phyloP scores from a whole-genome alignment of 2,888 invertebrate species.

The Neoaliturus tenellus region DNA sequence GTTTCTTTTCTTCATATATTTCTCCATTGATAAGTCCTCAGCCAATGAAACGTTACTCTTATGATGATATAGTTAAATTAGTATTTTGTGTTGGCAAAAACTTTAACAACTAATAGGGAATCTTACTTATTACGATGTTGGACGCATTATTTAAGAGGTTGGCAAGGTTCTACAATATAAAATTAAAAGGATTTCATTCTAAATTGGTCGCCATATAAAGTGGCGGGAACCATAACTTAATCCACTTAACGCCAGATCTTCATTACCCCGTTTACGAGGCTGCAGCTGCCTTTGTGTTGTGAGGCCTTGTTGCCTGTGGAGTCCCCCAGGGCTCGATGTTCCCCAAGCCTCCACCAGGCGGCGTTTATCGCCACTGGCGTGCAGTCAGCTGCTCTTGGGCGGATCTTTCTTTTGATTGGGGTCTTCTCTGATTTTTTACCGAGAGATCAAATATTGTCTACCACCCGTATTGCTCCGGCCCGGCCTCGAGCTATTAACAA shows the following conservation, averaged over 20 bases:
- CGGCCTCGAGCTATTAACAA: background rate
- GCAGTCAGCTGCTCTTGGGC: slow-evolving; percentile 1
- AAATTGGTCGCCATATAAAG: background rate
- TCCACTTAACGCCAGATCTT: background rate
- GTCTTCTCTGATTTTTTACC: slow-evolving; percentile 5
- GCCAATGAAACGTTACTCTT: no score
- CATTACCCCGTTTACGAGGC: background rate
- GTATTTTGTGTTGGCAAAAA: no score
- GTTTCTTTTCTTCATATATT: no score
- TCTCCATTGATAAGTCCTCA: no score
- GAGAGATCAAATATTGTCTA: background rate
- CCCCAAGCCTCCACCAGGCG: background rate
- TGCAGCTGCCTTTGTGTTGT: background rate
- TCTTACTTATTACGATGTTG: no score
- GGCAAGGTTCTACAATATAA: no score
- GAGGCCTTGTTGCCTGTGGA: background rate
- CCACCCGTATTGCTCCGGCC: background rate
- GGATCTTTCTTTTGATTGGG: background rate
- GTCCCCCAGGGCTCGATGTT: background rate
- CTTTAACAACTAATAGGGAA: no score
- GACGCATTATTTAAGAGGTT: no score
- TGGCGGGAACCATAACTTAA: background rate
- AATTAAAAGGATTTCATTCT: no score
- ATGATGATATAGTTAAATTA: no score
- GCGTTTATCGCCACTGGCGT: slow-evolving; percentile 6